phyloP scores from a whole-genome alignment of 1,140 invertebrate genomes.

The Sarcophaga peregrina region DNA sequence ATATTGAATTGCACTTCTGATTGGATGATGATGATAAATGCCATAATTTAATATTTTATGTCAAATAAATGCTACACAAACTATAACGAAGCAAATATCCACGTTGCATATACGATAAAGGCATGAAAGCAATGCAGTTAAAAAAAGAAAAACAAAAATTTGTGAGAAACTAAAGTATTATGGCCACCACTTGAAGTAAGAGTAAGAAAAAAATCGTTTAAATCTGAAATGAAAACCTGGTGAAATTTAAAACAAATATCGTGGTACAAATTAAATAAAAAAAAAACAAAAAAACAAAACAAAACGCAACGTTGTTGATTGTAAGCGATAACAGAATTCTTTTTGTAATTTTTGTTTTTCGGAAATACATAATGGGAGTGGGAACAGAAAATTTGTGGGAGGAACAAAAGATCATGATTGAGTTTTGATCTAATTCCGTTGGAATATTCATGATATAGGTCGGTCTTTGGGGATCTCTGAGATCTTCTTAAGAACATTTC shows the following conservation, averaged over 20 bases:
- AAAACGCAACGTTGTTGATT: not conserved
- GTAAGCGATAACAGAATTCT: not conserved
- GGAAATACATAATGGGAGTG: no score
- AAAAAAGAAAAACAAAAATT: no score
- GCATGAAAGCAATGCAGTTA: no score
- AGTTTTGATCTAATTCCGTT: no score
- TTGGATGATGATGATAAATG: constrained; percentile 38
- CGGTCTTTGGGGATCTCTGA: no score
- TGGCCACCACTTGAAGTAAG: not conserved
- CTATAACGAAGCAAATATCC: constrained; percentile 1
- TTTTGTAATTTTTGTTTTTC: no score
- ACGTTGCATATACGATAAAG: not conserved
- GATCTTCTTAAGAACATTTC: no score
- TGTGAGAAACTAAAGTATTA: no score
- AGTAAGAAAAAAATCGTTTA: not conserved
- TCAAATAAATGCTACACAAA: constrained; percentile 25
- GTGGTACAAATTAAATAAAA: not conserved
- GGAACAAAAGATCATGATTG: no score
- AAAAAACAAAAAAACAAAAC: not conserved
- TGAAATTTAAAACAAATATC: constrained; percentile 27
- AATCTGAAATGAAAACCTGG: not conserved
- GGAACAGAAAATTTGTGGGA: no score
- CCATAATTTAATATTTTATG: constrained; percentile 39
- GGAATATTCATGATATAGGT: no score
- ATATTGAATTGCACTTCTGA: constrained; percentile 26